Conservation (phyloP, 2,113 vertebrate genomes). For the Jaculus jaculus region DNA sequence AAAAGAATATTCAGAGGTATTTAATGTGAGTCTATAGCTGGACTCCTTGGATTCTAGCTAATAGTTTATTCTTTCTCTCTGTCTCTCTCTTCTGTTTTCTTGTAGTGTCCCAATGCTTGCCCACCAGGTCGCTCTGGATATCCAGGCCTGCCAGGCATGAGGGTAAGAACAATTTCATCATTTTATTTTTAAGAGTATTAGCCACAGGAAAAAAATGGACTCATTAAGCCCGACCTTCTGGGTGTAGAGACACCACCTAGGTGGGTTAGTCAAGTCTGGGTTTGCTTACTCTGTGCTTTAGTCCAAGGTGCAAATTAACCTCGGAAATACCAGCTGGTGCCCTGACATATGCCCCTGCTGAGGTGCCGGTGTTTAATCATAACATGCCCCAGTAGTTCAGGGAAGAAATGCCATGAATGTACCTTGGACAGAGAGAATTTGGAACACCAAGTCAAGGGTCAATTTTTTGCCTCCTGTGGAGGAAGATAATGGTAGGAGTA, state of each 20-base stretch:
- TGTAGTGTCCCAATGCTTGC: slow-evolving; percentile 94
- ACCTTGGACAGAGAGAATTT: not conserved
- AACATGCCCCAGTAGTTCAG: not conserved
- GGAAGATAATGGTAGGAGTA: not conserved
- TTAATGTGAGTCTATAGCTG: not conserved
- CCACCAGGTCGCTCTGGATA: slow-evolving; percentile 92
- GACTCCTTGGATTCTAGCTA: not conserved
- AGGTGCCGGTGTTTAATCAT: not conserved
- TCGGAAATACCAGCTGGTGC: not conserved
- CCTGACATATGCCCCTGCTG: not conserved
- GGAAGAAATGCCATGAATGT: not conserved
- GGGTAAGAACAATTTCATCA: slow-evolving; percentile 86
- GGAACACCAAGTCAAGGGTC: not conserved
- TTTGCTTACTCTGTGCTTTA: not conserved
- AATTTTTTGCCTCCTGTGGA: not conserved
- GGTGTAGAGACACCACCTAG: not conserved
- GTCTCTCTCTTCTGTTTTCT: slow-evolving; percentile 44
- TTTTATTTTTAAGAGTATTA: slow-evolving; percentile 9
- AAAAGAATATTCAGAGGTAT: not conserved
- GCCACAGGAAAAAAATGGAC: not conserved
- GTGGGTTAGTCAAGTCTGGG: not conserved
- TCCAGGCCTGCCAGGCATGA: slow-evolving; percentile 96
- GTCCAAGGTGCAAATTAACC: not conserved
- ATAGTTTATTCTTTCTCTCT: not conserved
- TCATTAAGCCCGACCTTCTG: not conserved